These are phyloP conservation scores for Ormia ochracea DNA, from an alignment of 2,888 invertebrate genomes.

Conservation along the genomic window DNA sequence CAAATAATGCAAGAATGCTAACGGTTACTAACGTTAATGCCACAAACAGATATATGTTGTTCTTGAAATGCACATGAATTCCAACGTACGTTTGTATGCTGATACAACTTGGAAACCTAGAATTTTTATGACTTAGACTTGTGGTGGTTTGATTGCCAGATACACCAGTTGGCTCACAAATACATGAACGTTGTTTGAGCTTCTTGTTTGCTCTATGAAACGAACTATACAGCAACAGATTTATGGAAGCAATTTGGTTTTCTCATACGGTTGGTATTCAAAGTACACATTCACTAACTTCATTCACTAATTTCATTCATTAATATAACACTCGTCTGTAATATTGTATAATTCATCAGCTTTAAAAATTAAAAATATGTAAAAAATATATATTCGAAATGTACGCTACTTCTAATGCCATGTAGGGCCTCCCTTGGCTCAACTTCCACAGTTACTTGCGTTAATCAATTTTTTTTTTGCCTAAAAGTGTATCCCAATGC, in stretches of 20 bases:
- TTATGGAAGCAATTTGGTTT: background rate
- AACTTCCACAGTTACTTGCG: background rate
- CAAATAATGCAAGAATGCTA: background rate
- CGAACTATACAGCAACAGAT: background rate
- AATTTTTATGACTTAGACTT: slow-evolving; percentile 6
- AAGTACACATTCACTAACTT: background rate
- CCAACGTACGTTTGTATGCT: background rate
- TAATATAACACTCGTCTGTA: too few relatives aligned
- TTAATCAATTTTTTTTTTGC: slow-evolving; percentile 13
- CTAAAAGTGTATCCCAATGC: background rate
- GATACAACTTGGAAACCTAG: background rate
- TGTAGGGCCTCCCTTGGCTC: background rate
- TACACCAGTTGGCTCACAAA: slow-evolving; percentile 26
- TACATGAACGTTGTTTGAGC: slow-evolving; percentile 6
- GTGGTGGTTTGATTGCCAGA: slow-evolving; percentile 50
- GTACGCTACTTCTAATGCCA: background rate
- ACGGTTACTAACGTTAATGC: slow-evolving; percentile 7
- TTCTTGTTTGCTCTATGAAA: background rate
- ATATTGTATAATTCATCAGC: too few relatives aligned
- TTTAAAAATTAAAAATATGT: too few relatives aligned
- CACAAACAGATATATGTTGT: slow-evolving; percentile 2
- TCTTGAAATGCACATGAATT: slow-evolving; percentile 11
- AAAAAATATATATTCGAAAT: background rate
- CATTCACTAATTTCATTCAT: too few relatives aligned
- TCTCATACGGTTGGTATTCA: background rate